Evolutionary conservation across 2,888 invertebrate genomes (phyloP), one percentile per base, ranked within the genome.

Genomic region (Cinara cedri): DNA sequence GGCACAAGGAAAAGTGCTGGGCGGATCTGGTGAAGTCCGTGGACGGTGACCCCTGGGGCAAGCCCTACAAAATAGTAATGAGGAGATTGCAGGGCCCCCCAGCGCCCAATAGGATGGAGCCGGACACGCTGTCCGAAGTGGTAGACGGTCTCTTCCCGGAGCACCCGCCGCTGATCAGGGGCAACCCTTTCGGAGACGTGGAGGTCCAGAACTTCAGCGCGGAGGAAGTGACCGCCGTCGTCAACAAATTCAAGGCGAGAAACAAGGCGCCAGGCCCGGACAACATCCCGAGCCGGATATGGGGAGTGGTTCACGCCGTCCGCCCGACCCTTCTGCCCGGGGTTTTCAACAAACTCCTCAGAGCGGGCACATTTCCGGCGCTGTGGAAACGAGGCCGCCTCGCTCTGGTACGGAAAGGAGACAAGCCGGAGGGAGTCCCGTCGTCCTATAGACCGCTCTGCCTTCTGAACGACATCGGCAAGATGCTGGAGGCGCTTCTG

Each of bases 201-300:
- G n/a, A n/a, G n/a, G n/a, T n/a, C n/a, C n/a, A n/a, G n/a, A n/a
- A n/a, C n/a, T n/a, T n/a, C n/a, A n/a, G n/a, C n/a, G n/a, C 9
- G 2, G n/a, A n/a, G 8, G 34, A 62, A 34, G 26, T 62, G 9
- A 8, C 8, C 1, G 2, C 62, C 14, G 9, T 21, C 3, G 34
- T 62, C 9, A 2, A 10, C 6, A 26, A 16, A 10, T 16, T 34
- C 1, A 63, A 11, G n/a, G 8, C 13, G 13, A 63, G n/a, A 11
- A 63, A 63, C n/a, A 63, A 62, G 42, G 62, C 62, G 1, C 62
- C 62, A n/a, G 62, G 62, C 10, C 62, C 11, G n/a, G 62, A 63
- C 42, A n/a, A 42, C 1, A 63, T 63, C 42, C 62, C 42, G 3
- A 42, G 42, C 62, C n/a, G 21, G 14, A 42, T 63, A 42, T 63